Evolutionary conservation across 1,140 invertebrate species (phyloP).

Genomic region (Bombus picipes): DNA sequence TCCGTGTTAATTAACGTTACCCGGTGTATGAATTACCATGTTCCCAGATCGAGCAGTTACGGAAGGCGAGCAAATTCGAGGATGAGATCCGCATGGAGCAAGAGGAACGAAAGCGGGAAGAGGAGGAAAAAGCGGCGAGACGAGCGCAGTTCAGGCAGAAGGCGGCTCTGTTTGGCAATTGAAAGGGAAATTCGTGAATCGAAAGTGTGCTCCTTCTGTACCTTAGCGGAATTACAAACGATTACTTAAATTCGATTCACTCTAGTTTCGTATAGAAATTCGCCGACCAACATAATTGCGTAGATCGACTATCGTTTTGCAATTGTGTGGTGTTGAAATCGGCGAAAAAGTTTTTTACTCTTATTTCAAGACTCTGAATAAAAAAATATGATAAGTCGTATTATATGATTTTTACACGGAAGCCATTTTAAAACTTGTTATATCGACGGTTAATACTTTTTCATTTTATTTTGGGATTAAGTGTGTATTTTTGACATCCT

Average conservation of each 20-base stretch:
- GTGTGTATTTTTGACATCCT: too few relatives aligned
- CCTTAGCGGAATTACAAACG: conserved; percentile 38
- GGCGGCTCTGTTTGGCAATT: conserved; percentile 88
- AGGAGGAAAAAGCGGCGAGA: conserved; percentile 90
- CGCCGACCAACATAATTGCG: not conserved
- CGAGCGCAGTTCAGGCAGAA: conserved; percentile 92
- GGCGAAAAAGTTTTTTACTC: not conserved
- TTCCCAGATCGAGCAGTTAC: conserved; percentile 89
- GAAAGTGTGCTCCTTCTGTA: conserved; percentile 15
- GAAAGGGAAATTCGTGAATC: conserved; percentile 35
- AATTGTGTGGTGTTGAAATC: not conserved
- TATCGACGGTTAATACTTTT: too few relatives aligned
- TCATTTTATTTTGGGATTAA: not conserved
- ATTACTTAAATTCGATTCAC: conserved; percentile 37
- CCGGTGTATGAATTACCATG: conserved; percentile 24
- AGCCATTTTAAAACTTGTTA: not conserved
- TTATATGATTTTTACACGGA: not conserved
- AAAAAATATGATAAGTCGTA: not conserved
- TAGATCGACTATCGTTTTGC: not conserved
- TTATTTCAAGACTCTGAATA: not conserved
- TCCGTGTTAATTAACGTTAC: conserved; percentile 33
- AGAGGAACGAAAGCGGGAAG: conserved; percentile 90
- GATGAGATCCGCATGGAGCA: conserved; percentile 94
- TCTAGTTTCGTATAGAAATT: conserved; percentile 18
- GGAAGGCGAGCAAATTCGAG: conserved; percentile 92